These are phyloP conservation scores for Neomicropteryx cornuta DNA, from an alignment of 1,140 invertebrate species.

Conservation along the genomic window DNA sequence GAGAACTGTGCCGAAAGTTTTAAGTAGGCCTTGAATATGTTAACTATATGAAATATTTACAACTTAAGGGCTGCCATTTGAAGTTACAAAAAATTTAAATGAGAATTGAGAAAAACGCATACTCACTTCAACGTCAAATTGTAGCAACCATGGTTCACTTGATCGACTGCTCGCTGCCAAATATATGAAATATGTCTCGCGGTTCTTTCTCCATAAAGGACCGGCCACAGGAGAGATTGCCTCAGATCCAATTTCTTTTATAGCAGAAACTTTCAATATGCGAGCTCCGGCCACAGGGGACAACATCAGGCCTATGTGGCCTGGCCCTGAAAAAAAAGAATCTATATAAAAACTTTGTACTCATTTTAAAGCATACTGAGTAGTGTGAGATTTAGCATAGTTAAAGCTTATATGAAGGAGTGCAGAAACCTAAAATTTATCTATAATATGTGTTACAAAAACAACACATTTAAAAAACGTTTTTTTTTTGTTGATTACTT, in stretches of 20 bases:
- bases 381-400: too few species aligned
- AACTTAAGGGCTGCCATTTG: background rate
- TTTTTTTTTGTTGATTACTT: too few species aligned
- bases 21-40: too few species aligned
- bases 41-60: slow-evolving; percentile 1
- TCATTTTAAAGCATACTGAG: background rate
- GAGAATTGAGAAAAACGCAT: slow-evolving; percentile 1
- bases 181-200: slow-evolving; percentile 14
- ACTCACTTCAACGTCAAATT: slow-evolving; percentile 13
- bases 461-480: too few species aligned
- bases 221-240: slow-evolving; percentile 10
- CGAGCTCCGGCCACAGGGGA: slow-evolving; percentile 11
- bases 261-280: slow-evolving; percentile 10
- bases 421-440: too few species aligned
- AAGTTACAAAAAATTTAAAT: background rate
- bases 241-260: slow-evolving; percentile 13
- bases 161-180: slow-evolving; percentile 11
- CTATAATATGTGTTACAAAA: too few species aligned
- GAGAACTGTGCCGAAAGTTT: too few species aligned
- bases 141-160: slow-evolving; percentile 14
- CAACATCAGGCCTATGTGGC: slow-evolving; percentile 15
- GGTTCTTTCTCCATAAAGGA: slow-evolving; percentile 9
- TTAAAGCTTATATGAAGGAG: too few species aligned
- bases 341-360: too few species aligned
- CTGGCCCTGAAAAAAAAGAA: slow-evolving; percentile 13